Conservation (phyloP, 1,140 invertebrate genomes). For the Pseudoatta argentina region DNA sequence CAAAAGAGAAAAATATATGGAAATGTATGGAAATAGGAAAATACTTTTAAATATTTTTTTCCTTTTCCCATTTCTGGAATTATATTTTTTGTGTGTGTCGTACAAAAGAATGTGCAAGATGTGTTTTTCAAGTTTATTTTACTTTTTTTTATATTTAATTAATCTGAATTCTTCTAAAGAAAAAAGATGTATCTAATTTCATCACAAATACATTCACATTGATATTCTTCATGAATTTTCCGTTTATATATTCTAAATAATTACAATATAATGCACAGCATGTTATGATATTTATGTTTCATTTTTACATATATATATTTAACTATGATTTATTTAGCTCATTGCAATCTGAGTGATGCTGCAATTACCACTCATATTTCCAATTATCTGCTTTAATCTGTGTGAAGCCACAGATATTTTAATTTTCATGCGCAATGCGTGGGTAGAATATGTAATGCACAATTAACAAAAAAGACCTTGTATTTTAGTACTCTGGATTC, state of each 20-base stretch:
- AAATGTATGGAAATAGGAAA: background rate
- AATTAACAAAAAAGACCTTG: constrained; percentile 44
- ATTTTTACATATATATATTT: background rate
- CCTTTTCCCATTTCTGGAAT: background rate
- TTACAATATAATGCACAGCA: background rate
- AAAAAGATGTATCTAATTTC: background rate
- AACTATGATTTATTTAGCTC: background rate
- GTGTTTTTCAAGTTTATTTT: background rate
- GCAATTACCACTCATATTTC: background rate
- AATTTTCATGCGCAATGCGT: background rate
- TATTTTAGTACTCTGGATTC: constrained; percentile 50
- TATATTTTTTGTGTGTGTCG: background rate
- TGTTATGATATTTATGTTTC: background rate
- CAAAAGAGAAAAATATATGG: background rate
- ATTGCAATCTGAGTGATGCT: background rate
- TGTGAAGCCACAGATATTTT: background rate
- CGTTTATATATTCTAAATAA: background rate
- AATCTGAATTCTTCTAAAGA: background rate
- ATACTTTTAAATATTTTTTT: background rate
- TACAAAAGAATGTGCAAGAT: background rate
- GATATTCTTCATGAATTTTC: background rate
- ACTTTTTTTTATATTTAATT: constrained; percentile 7
- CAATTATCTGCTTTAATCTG: background rate
- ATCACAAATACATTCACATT: background rate
- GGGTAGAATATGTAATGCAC: background rate